phyloP scores from a whole-genome alignment of 2,113 vertebrate species.

The Alexandromys fortis region DNA sequence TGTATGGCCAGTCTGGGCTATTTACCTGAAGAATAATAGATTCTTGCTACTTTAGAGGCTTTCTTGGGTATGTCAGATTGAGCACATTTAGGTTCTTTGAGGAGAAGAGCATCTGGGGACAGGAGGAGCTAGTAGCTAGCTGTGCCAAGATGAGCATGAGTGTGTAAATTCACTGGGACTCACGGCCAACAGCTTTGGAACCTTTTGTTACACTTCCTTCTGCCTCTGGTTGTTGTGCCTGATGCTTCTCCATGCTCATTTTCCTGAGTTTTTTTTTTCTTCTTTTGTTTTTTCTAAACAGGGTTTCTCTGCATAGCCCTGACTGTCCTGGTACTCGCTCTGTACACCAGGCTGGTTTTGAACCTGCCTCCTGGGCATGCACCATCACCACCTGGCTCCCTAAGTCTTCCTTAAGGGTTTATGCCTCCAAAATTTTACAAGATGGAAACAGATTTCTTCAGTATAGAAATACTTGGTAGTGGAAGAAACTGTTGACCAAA shows the following conservation, averaged over 20 bases:
- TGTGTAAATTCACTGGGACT: not conserved
- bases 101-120: constrained; percentile 31
- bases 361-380: not conserved
- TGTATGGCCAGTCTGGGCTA: not conserved
- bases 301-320: not conserved
- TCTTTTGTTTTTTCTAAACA: not conserved
- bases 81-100: not conserved
- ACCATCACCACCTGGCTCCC: not conserved
- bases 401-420: not conserved
- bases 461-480: not conserved
- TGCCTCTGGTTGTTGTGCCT: not conserved
- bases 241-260: not conserved
- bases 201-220: not conserved
- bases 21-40: constrained; percentile 11
- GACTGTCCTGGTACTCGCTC: not conserved
- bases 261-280: not conserved
- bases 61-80: not conserved
- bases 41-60: not conserved
- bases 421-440: not conserved
- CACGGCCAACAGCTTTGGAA: not conserved
- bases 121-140: constrained; percentile 8
- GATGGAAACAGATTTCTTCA: not conserved
- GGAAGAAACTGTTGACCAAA: not conserved
- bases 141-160: not conserved
- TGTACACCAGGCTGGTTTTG: not conserved